These are phyloP conservation scores for Dasysyrphus albostriatus DNA, from an alignment of 2,888 invertebrate genomes.

Conservation along the genomic window DNA sequence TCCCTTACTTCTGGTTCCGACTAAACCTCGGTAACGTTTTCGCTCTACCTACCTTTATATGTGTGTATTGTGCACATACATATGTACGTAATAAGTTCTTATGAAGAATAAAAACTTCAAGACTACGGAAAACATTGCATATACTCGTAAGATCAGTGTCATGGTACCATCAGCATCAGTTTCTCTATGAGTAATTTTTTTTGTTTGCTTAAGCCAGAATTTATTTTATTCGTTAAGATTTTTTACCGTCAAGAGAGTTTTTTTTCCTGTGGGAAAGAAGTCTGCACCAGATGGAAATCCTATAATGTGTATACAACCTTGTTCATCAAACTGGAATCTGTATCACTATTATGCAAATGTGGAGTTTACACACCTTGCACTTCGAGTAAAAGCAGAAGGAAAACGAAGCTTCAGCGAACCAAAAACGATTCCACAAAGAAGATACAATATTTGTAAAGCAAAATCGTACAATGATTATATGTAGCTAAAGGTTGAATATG, in stretches of 20 bases:
- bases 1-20: no score
- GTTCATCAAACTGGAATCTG: slow-evolving; percentile 19
- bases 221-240: no score
- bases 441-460: slow-evolving; percentile 31
- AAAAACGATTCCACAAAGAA: slow-evolving; percentile 16
- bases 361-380: slow-evolving; percentile 21
- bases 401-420: slow-evolving; percentile 4
- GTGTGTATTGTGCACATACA: no score
- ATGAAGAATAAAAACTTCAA: no score
- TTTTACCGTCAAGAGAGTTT: neutral
- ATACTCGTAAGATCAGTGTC: slow-evolving; percentile 5
- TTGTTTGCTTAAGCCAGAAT: slow-evolving; percentile 2
- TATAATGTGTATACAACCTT: slow-evolving; percentile 1
- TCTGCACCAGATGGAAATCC: slow-evolving; percentile 6
- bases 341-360: slow-evolving; percentile 27
- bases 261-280: neutral
- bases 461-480: slow-evolving; percentile 4
- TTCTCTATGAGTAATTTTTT: slow-evolving; percentile 9
- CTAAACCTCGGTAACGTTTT: no score
- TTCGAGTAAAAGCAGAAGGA: slow-evolving; percentile 2
- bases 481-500: neutral
- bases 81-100: no score
- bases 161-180: neutral
- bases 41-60: no score
- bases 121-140: neutral